A percentile compares a stretch with the other conserved stretches of the same genome.
Evolutionary conservation across 2,888 invertebrate species (phyloP).

Genomic region (Lithophane semibrunnea): DNA sequence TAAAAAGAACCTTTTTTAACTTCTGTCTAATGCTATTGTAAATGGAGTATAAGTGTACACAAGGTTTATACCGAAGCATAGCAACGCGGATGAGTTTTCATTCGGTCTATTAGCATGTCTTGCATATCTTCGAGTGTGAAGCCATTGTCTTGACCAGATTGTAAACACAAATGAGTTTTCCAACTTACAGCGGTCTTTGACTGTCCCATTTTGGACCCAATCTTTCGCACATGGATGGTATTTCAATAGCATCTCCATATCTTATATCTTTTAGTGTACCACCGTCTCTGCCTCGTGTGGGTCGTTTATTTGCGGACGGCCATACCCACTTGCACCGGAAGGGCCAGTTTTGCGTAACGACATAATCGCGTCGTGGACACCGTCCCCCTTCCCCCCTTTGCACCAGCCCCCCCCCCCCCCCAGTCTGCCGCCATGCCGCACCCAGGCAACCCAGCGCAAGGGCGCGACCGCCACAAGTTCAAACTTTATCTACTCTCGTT

Average conservation of each 20-base stretch:
- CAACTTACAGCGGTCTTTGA: not conserved
- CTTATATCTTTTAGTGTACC: conserved; percentile 17
- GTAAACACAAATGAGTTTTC: not conserved
- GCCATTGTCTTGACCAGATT: not conserved
- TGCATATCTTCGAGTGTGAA: too few species aligned
- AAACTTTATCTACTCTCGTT: conserved; percentile 32
- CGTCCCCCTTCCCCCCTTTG: not conserved
- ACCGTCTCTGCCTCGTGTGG: conserved; percentile 19
- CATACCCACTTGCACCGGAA: conserved; percentile 65
- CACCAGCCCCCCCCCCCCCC: not conserved
- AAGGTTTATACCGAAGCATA: not conserved
- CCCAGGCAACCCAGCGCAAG: conserved; percentile 40
- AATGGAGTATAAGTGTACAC: too few species aligned
- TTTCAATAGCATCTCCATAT: not conserved
- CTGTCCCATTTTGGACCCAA: not conserved
- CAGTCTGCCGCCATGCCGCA: conserved; percentile 38
- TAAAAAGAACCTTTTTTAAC: too few species aligned
- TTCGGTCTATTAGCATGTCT: not conserved
- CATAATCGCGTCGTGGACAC: conserved; percentile 56
- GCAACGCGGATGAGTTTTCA: not conserved
- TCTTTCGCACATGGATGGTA: not conserved
- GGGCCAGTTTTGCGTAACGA: conserved; percentile 63
- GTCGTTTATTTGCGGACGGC: conserved; percentile 50
- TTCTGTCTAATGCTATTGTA: too few species aligned
- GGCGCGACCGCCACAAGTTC: conserved; percentile 60